Conservation (phyloP, 1,140 invertebrate genomes). For the Bombyx mori region ASM3026992v2 NC_085114.1:8686501-8687000, state of each 20-base stretch:
- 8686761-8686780: constrained; percentile 12
- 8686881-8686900: constrained; percentile 53
- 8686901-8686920: constrained; percentile 46
- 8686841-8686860: constrained; percentile 28
- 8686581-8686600: too few species aligned
- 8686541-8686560: too few species aligned
- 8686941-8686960: constrained; percentile 11
- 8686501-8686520: too few species aligned
- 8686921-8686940: constrained; percentile 47
- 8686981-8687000: constrained; percentile 36
- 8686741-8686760: not conserved
- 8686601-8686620: too few species aligned
- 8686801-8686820: constrained; percentile 6
- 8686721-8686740: too few species aligned
- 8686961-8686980: constrained; percentile 12
- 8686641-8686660: too few species aligned
- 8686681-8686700: too few species aligned
- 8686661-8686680: too few species aligned
- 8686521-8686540: too few species aligned
- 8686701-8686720: too few species aligned
- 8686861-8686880: constrained; percentile 41
- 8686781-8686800: constrained; percentile 6
- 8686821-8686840: constrained; percentile 30
- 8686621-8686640: too few species aligned
- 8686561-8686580: too few species aligned